Evolutionary conservation across 2,888 invertebrate genomes (phyloP).

Genomic region (Erebia palarica): DNA sequence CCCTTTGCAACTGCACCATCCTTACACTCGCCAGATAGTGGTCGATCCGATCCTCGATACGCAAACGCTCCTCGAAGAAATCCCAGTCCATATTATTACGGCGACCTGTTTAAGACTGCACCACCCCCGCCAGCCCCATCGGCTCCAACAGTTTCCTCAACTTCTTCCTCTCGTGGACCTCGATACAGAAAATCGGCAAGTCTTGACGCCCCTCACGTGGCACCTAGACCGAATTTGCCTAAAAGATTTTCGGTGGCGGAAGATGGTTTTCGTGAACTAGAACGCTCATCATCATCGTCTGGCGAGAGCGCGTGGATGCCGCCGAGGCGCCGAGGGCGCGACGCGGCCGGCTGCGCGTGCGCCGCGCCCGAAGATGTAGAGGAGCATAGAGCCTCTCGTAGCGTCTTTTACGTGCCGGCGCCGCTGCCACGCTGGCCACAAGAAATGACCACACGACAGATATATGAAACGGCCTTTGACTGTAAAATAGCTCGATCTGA

Average conservation of each 20-base stretch:
- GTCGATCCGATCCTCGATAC: conserved; percentile 81
- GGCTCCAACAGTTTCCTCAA: conserved; percentile 71
- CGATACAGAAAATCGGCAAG: conserved; percentile 88
- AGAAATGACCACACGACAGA: conserved; percentile 86
- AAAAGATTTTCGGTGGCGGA: conserved; percentile 87
- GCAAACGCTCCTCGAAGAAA: conserved; percentile 84
- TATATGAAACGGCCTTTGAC: conserved; percentile 95
- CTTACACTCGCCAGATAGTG: conserved; percentile 87
- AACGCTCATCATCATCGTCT: conserved; percentile 80
- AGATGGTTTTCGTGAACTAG: conserved; percentile 84
- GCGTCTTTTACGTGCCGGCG: conserved; percentile 87
- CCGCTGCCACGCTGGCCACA: conserved; percentile 85
- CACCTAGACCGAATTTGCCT: conserved; percentile 82
- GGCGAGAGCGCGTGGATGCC: conserved; percentile 86
- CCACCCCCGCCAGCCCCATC: conserved; percentile 76
- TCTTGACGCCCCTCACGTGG: conserved; percentile 87
- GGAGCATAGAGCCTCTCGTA: conserved; percentile 84
- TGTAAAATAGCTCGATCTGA: conserved; percentile 92
- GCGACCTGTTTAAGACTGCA: conserved; percentile 86
- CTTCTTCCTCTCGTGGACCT: conserved; percentile 76
- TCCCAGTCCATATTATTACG: conserved; percentile 93
- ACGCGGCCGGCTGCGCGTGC: conserved; percentile 88
- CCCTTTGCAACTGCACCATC: conserved; percentile 80
- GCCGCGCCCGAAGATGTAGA: conserved; percentile 87
- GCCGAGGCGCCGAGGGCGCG: conserved; percentile 85